These are phyloP conservation scores for Jordanella pulchra DNA, from an alignment of 2,797 vertebrate species.

Conservation along the genomic window DNA sequence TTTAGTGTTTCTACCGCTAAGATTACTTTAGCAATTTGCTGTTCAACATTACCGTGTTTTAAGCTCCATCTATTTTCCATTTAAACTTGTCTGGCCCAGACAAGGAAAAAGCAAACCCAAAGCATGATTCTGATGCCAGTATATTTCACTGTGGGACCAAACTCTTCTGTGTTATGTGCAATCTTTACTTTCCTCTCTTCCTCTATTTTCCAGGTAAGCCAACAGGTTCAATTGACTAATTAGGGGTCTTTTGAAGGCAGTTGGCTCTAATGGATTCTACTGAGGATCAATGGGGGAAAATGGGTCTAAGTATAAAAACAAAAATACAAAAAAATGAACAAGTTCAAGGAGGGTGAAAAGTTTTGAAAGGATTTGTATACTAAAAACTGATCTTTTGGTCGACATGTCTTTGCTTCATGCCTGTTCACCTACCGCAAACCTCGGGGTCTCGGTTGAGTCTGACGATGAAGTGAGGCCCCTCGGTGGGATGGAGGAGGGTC, in stretches of 20 bases:
- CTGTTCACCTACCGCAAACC: constrained; percentile 81
- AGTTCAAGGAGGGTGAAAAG: neutral
- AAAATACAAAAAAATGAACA: neutral
- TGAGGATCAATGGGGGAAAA: neutral
- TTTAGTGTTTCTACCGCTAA: neutral
- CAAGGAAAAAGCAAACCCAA: no score
- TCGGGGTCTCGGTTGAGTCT: constrained; percentile 80
- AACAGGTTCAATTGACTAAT: no score
- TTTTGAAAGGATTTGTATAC: neutral
- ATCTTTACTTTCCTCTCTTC: no score
- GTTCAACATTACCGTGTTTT: no score
- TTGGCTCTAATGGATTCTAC: neutral
- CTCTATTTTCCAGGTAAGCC: neutral
- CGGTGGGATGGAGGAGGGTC: constrained; percentile 83
- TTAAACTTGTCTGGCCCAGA: no score
- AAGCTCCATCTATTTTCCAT: no score
- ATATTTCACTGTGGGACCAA: no score
- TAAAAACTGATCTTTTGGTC: neutral
- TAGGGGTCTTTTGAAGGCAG: no score
- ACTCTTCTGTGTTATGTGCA: no score
- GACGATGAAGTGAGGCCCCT: constrained; percentile 80
- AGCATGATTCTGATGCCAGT: no score
- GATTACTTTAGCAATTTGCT: neutral
- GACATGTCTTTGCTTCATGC: neutral
- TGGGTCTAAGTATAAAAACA: neutral